phyloP scores from a whole-genome alignment of 2,113 vertebrate species.

The Lepidothrix coronata region DNA sequence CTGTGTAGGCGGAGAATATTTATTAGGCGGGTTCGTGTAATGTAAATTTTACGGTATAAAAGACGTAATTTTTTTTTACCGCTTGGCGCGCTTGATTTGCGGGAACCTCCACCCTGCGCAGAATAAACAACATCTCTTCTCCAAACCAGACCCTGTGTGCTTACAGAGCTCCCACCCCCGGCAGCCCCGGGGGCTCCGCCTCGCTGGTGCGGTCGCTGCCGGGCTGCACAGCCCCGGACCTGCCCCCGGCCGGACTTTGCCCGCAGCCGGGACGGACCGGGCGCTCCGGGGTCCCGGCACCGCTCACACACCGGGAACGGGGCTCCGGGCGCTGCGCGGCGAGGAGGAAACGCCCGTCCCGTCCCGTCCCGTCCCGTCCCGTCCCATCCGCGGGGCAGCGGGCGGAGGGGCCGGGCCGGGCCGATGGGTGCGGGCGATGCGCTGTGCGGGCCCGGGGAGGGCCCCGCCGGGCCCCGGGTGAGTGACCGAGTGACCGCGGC shows the following conservation, averaged over 20 bases:
- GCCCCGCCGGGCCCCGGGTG: neutral
- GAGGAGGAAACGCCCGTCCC: neutral
- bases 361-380: too few species aligned
- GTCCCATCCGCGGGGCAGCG: too few species aligned
- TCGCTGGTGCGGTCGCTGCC: neutral
- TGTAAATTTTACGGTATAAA: too few species aligned
- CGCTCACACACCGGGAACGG: neutral
- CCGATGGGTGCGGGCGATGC: neutral
- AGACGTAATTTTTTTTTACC: too few species aligned
- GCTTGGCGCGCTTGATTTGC: neutral
- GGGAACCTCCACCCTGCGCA: neutral
- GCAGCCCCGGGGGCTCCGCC: neutral
- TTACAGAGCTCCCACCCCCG: fast-evolving
- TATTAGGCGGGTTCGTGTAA: neutral
- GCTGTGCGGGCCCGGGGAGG: neutral
- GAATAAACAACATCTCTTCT: neutral
- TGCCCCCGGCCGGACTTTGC: neutral
- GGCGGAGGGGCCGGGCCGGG: too few species aligned
- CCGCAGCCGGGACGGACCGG: neutral
- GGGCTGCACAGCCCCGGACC: neutral
- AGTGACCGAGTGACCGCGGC: neutral
- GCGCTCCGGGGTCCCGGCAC: neutral
- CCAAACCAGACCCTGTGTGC: neutral
- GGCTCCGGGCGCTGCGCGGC: neutral
- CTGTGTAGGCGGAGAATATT: neutral